phyloP scores from a whole-genome alignment of 2,113 vertebrate species.

The Numenius arquata region DNA sequence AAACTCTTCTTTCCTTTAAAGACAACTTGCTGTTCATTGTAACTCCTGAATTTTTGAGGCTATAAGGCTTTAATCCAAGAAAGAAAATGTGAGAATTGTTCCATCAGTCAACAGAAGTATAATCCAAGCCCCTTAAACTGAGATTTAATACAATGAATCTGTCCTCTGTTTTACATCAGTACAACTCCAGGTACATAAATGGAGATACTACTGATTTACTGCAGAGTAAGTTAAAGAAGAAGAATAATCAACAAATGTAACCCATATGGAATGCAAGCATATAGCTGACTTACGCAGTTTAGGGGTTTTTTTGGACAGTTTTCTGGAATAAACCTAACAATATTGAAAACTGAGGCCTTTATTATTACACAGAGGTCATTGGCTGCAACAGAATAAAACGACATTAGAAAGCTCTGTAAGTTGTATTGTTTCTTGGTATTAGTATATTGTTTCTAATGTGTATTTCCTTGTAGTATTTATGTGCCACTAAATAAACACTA shows the following conservation, averaged over 20 bases:
- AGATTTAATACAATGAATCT: background rate
- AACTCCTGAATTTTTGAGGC: background rate
- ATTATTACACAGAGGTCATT: background rate
- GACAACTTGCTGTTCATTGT: background rate
- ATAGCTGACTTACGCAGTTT: background rate
- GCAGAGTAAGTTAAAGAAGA: background rate
- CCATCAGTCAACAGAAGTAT: background rate
- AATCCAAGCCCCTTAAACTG: background rate
- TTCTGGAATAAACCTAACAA: background rate
- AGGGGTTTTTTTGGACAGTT: background rate
- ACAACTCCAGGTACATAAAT: background rate
- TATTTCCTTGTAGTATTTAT: background rate
- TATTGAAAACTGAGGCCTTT: background rate
- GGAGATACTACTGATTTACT: background rate
- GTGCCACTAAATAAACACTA: background rate
- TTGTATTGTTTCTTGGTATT: background rate
- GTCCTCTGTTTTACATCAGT: background rate
- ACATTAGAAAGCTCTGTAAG: background rate
- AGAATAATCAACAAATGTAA: background rate
- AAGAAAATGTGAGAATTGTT: background rate
- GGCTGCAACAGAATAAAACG: background rate
- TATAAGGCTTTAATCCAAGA: background rate
- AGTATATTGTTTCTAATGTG: background rate
- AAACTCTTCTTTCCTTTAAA: background rate
- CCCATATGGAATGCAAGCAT: background rate